phyloP scores from a whole-genome alignment of 1,140 invertebrate species.

The Oedothorax gibbosus region DNA sequence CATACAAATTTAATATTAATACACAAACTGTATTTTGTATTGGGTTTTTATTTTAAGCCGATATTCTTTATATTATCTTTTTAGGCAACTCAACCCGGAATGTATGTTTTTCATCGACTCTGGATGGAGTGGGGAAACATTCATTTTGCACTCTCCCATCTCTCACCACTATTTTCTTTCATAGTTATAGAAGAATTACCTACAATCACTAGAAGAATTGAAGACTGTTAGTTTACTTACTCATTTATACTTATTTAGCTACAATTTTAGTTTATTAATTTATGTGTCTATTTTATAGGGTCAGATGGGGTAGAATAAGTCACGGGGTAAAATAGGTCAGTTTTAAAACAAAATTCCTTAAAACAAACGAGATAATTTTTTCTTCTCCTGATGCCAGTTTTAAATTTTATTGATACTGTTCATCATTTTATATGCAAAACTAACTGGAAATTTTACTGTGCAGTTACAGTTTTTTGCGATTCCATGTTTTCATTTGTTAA shows the following conservation, averaged over 20 bases:
- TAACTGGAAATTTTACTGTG: too few relatives aligned
- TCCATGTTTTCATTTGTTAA: too few relatives aligned
- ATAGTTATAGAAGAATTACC: constrained; percentile 50
- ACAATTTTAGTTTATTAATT: background rate
- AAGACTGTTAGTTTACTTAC: constrained; percentile 9
- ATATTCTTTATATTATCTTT: background rate
- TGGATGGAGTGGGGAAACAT: constrained; percentile 61
- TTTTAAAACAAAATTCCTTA: too few relatives aligned
- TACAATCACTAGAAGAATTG: constrained; percentile 23
- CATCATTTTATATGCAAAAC: too few relatives aligned
- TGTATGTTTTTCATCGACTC: constrained; percentile 51
- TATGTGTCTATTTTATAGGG: background rate
- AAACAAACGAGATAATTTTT: too few relatives aligned
- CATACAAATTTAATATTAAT: too few relatives aligned
- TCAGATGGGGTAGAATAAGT: too few relatives aligned
- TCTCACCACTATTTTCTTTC: constrained; percentile 42
- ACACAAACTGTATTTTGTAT: too few relatives aligned
- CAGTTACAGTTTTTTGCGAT: too few relatives aligned
- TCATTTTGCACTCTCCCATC: constrained; percentile 45
- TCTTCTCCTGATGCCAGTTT: too few relatives aligned
- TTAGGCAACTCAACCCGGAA: constrained; percentile 30
- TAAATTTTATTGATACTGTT: too few relatives aligned
- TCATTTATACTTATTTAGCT: background rate
- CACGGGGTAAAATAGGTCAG: too few relatives aligned
- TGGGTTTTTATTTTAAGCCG: background rate